Percentiles rank a stretch among this genome's conserved stretches.
Evolutionary conservation across 2,797 vertebrate species (phyloP).

Genomic region (Gila robusta): DNA sequence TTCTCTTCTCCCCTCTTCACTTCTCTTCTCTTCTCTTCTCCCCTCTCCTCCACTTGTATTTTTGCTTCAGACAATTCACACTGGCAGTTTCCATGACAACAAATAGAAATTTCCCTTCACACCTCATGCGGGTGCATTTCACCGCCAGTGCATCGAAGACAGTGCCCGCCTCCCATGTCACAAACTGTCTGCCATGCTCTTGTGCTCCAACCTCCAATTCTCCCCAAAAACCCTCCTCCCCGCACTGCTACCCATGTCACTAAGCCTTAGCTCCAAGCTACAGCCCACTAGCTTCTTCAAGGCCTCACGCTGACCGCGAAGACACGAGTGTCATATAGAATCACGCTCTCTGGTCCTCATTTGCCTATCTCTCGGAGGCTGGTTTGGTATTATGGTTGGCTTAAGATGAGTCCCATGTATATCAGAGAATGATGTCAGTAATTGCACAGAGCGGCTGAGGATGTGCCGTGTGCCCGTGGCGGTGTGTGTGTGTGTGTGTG

Average conservation of each 20-base stretch:
- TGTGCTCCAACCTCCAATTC: slow-evolving; percentile 34
- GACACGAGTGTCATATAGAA: slow-evolving; percentile 41
- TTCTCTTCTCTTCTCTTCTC: slow-evolving; percentile 12
- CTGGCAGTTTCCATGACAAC: slow-evolving; percentile 72
- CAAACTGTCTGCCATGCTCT: slow-evolving; percentile 58
- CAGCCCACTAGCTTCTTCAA: slow-evolving; percentile 31
- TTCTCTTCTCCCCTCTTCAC: neutral
- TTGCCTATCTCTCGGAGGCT: slow-evolving; percentile 38
- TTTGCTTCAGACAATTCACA: slow-evolving; percentile 62
- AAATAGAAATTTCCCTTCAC: slow-evolving; percentile 70
- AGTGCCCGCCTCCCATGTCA: slow-evolving; percentile 51
- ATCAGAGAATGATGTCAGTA: slow-evolving; percentile 49
- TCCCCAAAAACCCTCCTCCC: neutral
- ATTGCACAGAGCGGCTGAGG: slow-evolving; percentile 44
- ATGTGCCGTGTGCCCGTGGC: slow-evolving; percentile 37
- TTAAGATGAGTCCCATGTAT: slow-evolving; percentile 39
- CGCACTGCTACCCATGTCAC: slow-evolving; percentile 29
- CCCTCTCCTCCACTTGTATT: slow-evolving; percentile 43
- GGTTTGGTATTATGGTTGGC: slow-evolving; percentile 42
- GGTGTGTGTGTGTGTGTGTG: slow-evolving; percentile 18
- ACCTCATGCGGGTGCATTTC: slow-evolving; percentile 65
- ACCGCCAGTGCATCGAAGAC: slow-evolving; percentile 58
- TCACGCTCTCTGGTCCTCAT: slow-evolving; percentile 36
- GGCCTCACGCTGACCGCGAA: slow-evolving; percentile 42
- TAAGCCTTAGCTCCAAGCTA: slow-evolving; percentile 43